phyloP scores from a whole-genome alignment of 2,797 vertebrate genomes.

The Gambelia wislizenii region DNA sequence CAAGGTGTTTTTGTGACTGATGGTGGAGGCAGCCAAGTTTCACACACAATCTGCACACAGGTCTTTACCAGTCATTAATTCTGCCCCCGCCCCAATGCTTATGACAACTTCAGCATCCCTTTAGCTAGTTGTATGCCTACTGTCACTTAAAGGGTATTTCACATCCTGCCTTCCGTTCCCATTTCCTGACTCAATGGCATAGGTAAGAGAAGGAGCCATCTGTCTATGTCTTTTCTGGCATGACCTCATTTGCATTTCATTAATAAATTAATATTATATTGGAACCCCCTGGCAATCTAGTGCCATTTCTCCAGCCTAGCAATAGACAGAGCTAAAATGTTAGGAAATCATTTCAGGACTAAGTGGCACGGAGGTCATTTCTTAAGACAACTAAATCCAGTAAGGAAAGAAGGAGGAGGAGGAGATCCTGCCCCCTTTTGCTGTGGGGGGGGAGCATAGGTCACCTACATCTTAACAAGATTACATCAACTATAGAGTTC shows the following conservation, averaged over 20 bases:
- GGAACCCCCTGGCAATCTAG: constrained; percentile 57
- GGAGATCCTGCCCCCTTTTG: constrained; percentile 27
- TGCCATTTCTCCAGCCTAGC: constrained; percentile 40
- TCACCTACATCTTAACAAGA: constrained; percentile 59
- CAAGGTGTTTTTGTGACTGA: background rate
- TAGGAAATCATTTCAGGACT: constrained; percentile 44
- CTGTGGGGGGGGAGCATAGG: constrained; percentile 18
- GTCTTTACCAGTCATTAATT: background rate
- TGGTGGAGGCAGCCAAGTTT: background rate
- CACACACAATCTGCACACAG: background rate
- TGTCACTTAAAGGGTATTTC: constrained; percentile 51
- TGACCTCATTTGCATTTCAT: constrained; percentile 65
- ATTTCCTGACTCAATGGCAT: constrained; percentile 51
- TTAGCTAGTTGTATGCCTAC: constrained; percentile 13
- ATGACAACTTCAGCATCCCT: constrained; percentile 20
- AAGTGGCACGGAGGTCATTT: constrained; percentile 61
- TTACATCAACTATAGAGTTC: constrained; percentile 33
- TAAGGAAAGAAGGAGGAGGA: constrained; percentile 21
- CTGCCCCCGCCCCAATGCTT: background rate
- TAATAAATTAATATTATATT: constrained; percentile 67
- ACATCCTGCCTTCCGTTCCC: constrained; percentile 44
- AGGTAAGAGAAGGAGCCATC: constrained; percentile 66
- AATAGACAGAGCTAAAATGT: constrained; percentile 46
- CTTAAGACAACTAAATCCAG: constrained; percentile 66
- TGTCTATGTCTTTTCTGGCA: constrained; percentile 61